Evolutionary conservation across 2,888 invertebrate species (phyloP), one percentile per base, ranked within the genome.

Genomic region (Folsomia candida): DNA sequence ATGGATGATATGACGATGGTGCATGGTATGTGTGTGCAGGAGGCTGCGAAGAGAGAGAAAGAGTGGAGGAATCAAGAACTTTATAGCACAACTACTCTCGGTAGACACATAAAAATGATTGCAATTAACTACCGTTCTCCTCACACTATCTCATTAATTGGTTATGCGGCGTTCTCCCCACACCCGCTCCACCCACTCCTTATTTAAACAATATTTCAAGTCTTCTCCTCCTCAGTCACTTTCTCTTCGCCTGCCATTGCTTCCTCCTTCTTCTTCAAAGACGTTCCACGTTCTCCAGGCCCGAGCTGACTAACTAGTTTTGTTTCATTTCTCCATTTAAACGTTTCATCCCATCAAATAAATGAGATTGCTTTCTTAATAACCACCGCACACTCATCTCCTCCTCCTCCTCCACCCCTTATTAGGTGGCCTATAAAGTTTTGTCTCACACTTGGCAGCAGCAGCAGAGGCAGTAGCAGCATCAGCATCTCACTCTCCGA

Each of bases 91-190:
- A 79, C 76, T 77, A 79, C 76, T 79, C 77, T 77, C 77, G 70
- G 76, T 72, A 76, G 79, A 77, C 79, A 76, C 75, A 79, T 79
- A 79, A 79, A 79, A 77, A 79, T 79, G 79, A 79, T 79, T 76
- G 76, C 79, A 79, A 79, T 79, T 79, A 79, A 77, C 79, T 77
- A 64, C 70, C 77, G 70, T 73, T 73, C 74, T 77, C 69, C 67
- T 71, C 70, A 61, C 71, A 60, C 69, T 68, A 68, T 69, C 70
- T 69, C 72, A 74, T 72, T 74, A 74, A 74, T 74, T 74, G 72
- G 74, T 74, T 74, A 74, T 74, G 70, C 71, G 64, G 68, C 70
- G 71, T 69, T 66, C 28, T n/a, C 26, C 22, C 37, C 47, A 22
- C 64, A 51, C 24, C 22, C n/a, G 22, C n/a, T n/a, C 20, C 22